phyloP scores from a whole-genome alignment of 2,113 vertebrate genomes.

The Rhegmatorhina hoffmannsi region DNA sequence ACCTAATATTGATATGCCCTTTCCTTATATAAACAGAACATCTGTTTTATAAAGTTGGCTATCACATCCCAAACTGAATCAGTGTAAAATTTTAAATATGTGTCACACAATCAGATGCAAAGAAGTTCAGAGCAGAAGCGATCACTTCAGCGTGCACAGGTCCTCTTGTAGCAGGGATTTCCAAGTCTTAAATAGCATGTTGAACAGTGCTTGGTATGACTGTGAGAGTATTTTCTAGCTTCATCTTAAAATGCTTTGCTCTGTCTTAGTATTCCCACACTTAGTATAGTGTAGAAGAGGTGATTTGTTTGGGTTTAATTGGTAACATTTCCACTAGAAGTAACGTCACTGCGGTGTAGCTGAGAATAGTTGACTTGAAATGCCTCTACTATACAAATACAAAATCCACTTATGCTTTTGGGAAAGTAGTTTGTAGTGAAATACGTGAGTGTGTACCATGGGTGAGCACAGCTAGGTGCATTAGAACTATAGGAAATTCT shows the following conservation, averaged over 20 bases:
- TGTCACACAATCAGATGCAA: not conserved
- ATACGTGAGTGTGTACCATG: not conserved
- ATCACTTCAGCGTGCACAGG: rapidly evolving
- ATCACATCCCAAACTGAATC: not conserved
- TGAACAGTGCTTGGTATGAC: not conserved
- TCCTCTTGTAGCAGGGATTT: not conserved
- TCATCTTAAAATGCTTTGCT: not conserved
- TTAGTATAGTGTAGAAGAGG: not conserved
- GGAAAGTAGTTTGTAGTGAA: not conserved
- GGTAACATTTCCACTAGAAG: not conserved
- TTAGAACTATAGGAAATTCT: not conserved
- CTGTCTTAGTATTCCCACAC: not conserved
- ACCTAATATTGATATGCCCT: not conserved
- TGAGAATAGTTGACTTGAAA: not conserved
- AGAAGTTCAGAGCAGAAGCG: not conserved
- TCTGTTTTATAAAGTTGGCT: not conserved
- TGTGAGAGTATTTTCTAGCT: not conserved
- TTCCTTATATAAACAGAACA: not conserved
- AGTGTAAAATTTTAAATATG: not conserved
- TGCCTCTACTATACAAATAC: not conserved
- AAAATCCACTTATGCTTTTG: not conserved
- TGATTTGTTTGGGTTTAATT: not conserved
- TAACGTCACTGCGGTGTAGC: not conserved
- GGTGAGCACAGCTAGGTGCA: not conserved
- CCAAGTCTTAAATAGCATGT: not conserved